A percentile compares a stretch with the other conserved stretches of the same genome.
Conservation (phyloP, 1,140 invertebrate genomes). For the Drosophila triauraria region DNA sequence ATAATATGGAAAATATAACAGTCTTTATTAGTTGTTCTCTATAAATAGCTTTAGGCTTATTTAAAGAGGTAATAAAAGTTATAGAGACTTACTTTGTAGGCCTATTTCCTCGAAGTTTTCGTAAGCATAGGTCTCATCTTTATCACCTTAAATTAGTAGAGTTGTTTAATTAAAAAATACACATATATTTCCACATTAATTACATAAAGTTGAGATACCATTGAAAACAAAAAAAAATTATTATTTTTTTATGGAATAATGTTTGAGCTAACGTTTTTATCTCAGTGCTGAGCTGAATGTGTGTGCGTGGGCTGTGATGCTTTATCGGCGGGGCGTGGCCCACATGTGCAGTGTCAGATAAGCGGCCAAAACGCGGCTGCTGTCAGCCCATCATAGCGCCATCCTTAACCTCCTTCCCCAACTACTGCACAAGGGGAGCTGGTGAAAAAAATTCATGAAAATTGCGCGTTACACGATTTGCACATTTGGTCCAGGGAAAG, state of each 20-base stretch:
- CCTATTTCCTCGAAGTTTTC: no score
- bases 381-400: constrained; percentile 37
- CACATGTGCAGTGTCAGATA: constrained; percentile 68
- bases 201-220: no score
- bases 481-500: constrained; percentile 51
- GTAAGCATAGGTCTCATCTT: no score
- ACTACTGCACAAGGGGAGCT: constrained; percentile 29
- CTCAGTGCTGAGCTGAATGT: not conserved
- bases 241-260: no score
- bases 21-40: no score
- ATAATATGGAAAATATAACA: no score
- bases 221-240: no score
- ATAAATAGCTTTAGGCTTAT: not conserved
- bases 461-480: constrained; percentile 62
- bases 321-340: constrained; percentile 52
- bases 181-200: no score
- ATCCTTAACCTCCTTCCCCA: constrained; percentile 4
- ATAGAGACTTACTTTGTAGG: no score
- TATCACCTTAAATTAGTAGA: no score
- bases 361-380: constrained; percentile 66
- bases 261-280: not conserved
- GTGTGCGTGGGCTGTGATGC: constrained; percentile 15
- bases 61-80: not conserved
- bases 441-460: constrained; percentile 32
- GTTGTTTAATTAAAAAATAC: no score